phyloP scores from a whole-genome alignment of 2,113 vertebrate genomes.

The Otis tarda region DNA sequence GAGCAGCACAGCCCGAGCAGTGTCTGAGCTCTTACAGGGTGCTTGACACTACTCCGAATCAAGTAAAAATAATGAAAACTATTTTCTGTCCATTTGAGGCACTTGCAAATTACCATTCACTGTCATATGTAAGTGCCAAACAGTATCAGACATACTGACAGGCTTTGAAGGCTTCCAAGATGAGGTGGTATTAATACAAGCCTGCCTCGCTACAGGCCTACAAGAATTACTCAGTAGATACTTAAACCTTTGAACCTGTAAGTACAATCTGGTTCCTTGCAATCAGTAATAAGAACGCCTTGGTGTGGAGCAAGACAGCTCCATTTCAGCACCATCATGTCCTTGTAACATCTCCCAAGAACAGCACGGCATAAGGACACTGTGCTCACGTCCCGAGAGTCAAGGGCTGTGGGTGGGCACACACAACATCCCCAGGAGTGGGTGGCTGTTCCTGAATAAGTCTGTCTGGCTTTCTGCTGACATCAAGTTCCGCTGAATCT shows the following conservation, averaged over 20 bases:
- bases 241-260: not conserved
- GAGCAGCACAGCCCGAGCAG: conserved; percentile 3
- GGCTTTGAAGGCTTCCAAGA: conserved; percentile 65
- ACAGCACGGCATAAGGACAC: not conserved
- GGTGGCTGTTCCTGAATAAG: not conserved
- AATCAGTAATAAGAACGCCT: not conserved
- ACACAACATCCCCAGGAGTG: not conserved
- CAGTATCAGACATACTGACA: conserved; percentile 59
- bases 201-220: conserved; percentile 19
- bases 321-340: not conserved
- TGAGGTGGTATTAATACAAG: conserved; percentile 59
- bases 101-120: conserved; percentile 70
- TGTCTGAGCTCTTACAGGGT: conserved; percentile 24
- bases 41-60: conserved; percentile 40
- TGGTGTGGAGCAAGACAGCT: not conserved
- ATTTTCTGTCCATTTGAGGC: conserved; percentile 65
- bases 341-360: not conserved
- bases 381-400: accelerated
- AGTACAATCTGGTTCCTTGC: not conserved
- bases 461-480: not conserved
- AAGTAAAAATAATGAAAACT: conserved; percentile 68
- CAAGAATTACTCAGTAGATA: conserved; percentile 15
- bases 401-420: not conserved
- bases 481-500: not conserved
- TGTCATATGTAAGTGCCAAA: conserved; percentile 65